These are phyloP conservation scores for Petrocephalus microphthalmus DNA, from an alignment of 2,113 vertebrate species.

Conservation along the genomic window DNA sequence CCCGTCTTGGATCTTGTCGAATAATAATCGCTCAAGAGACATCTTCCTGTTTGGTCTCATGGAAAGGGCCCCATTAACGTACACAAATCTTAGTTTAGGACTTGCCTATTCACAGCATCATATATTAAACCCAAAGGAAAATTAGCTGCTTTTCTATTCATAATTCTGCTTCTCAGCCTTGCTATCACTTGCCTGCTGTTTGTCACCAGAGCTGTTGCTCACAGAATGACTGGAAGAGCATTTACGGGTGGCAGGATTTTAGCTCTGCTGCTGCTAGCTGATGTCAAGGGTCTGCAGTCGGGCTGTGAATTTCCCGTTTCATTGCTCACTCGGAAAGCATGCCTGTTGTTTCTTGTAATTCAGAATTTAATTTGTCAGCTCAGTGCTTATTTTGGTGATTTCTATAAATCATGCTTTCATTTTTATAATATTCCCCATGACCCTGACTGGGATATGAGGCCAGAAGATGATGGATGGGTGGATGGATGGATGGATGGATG, in stretches of 20 bases:
- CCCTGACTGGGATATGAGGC: not conserved
- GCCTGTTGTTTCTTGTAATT: not conserved
- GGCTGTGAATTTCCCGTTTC: slow-evolving; percentile 1
- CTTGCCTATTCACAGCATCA: not conserved
- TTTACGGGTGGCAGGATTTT: not conserved
- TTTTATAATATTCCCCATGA: not conserved
- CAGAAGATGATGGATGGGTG: not conserved
- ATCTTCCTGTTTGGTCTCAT: not conserved
- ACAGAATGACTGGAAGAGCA: slow-evolving; percentile 2
- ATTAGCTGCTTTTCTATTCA: not conserved
- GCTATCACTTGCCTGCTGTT: slow-evolving; percentile 5
- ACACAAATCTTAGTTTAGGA: not conserved
- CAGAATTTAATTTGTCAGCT: not conserved
- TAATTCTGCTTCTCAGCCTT: slow-evolving; percentile 3
- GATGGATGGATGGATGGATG: not conserved
- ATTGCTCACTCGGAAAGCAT: not conserved
- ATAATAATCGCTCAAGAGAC: not conserved
- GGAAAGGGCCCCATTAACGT: not conserved
- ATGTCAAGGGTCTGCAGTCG: not conserved
- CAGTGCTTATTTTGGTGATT: not conserved
- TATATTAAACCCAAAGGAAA: not conserved
- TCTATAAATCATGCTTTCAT: not conserved
- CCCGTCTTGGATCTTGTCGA: not conserved
- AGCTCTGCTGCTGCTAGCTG: not conserved
- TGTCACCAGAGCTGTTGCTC: slow-evolving; percentile 2